These are phyloP conservation scores for Hippocampus kuda DNA, from an alignment of 2,797 vertebrate species.

Conservation along the genomic window DNA sequence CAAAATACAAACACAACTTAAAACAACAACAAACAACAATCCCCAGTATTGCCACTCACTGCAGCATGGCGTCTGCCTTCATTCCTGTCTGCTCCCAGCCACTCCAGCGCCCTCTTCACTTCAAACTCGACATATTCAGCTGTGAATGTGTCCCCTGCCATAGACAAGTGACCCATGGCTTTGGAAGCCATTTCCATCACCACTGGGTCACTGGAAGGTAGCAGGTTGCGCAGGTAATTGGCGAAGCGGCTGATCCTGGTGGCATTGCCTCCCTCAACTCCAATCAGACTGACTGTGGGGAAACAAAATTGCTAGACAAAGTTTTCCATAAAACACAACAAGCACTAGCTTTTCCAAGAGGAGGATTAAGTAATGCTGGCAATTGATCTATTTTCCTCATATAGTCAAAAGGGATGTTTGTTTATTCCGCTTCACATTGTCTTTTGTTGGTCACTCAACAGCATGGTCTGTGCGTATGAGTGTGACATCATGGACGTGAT, in stretches of 20 bases:
- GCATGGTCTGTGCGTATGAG: too few species aligned
- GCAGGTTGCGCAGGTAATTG: constrained; percentile 93
- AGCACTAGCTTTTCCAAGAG: too few species aligned
- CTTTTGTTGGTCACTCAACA: too few species aligned
- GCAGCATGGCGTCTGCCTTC: constrained; percentile 93
- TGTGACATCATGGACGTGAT: too few species aligned
- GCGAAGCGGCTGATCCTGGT: constrained; percentile 95
- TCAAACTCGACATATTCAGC: constrained; percentile 98
- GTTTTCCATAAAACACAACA: too few species aligned
- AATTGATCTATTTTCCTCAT: too few species aligned
- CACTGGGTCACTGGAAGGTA: constrained; percentile 90
- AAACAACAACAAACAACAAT: too few species aligned
- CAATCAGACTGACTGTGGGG: constrained; percentile 85
- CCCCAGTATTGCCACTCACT: constrained; percentile 61
- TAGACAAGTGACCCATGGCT: constrained; percentile 91
- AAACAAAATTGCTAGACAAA: constrained; percentile 4
- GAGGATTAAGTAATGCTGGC: too few species aligned
- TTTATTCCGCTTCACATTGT: too few species aligned
- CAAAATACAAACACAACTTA: not conserved
- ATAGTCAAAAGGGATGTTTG: too few species aligned
- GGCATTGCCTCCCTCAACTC: constrained; percentile 94
- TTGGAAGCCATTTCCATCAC: constrained; percentile 99
- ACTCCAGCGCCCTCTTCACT: constrained; percentile 95
- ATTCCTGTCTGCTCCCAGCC: constrained; percentile 93
- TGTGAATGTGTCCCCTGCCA: constrained; percentile 97